Percentiles rank a stretch among this genome's conserved stretches.
phyloP scores from a whole-genome alignment of 2,888 invertebrate species.

The Magallana nippona region DNA sequence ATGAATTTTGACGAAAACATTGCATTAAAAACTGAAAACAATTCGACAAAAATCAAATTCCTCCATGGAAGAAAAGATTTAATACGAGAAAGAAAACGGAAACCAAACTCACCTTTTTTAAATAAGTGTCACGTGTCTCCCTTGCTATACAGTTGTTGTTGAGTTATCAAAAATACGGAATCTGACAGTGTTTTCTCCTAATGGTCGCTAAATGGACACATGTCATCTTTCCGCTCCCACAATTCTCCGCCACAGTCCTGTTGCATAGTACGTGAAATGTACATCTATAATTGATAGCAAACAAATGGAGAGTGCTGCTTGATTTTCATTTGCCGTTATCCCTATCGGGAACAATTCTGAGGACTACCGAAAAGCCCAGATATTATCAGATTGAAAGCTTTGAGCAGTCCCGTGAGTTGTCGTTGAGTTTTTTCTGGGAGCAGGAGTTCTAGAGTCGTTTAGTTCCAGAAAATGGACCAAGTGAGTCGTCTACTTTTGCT shows the following conservation, averaged over 20 bases:
- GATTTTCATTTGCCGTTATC: slow-evolving; percentile 7
- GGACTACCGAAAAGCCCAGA: not conserved
- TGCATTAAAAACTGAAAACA: too few species aligned
- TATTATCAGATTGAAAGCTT: slow-evolving; percentile 2
- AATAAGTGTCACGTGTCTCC: too few species aligned
- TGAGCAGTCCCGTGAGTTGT: not conserved
- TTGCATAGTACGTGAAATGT: slow-evolving; percentile 7
- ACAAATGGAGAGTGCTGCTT: slow-evolving; percentile 13
- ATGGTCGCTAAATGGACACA: not conserved
- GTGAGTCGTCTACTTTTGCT: not conserved
- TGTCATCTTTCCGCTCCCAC: not conserved
- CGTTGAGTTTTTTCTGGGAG: not conserved
- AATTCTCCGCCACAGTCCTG: not conserved
- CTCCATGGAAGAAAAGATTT: too few species aligned
- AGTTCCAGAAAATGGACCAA: not conserved
- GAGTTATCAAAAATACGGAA: too few species aligned
- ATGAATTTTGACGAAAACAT: too few species aligned
- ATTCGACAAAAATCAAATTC: too few species aligned
- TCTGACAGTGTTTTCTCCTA: not conserved
- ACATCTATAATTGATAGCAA: slow-evolving; percentile 17
- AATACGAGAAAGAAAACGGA: too few species aligned
- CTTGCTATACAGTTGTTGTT: too few species aligned
- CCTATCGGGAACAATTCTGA: not conserved
- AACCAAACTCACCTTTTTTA: too few species aligned
- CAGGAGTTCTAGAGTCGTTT: not conserved